Base-by-base conservation (phyloP, 2,888 invertebrate genomes). In the Drosophila robusta region DNA sequence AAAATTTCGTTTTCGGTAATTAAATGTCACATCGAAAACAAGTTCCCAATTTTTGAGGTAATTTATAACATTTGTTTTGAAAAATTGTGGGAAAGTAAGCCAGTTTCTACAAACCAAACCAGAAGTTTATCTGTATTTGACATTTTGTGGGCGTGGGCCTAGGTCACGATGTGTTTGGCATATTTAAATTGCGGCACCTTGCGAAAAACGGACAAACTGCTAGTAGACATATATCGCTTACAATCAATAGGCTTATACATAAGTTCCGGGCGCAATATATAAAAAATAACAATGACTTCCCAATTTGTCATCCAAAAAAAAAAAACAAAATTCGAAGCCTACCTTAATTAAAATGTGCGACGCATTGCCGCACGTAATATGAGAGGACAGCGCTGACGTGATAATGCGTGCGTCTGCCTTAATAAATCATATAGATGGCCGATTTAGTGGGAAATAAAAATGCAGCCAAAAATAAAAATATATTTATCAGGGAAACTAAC, bases 221-320 rank as follows among this genome's bases (percentile, higher is more conserved):
- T 8, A 45, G 34, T 50, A 66, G 51, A 68, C 57, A 47, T 64
- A 61, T 34, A 55, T 58, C 64, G 58, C 51, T 72, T 72, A 68
- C 72, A 78, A 46, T 62, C 52, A 60, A 73, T 62, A 74, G 70
- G 70, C 74, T 72, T 78, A 69, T 72, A 29, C 67, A 55, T 63
- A 57, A 79, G 83, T 80, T 80, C 84, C 80, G 80, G 65, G 47
- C 66, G 44, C 38, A n/a, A 34, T 34, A 34, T 34, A 34, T 34
- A 34, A 1, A 34, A 11, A 34, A 34, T 34, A 68, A 58, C 65
- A 69, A 61, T 67, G 69, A 67, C 83, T 87, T 88, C 85, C 87
- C 81, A 76, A 75, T 88, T 89, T 71, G 80, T 82, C 76, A 82
- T 75, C 68, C 56, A 65, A 71, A 44, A 46, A 64, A 64, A 69